These are phyloP conservation scores for Belgica antarctica DNA, from an alignment of 2,888 invertebrate species.

Conservation along the genomic window DNA sequence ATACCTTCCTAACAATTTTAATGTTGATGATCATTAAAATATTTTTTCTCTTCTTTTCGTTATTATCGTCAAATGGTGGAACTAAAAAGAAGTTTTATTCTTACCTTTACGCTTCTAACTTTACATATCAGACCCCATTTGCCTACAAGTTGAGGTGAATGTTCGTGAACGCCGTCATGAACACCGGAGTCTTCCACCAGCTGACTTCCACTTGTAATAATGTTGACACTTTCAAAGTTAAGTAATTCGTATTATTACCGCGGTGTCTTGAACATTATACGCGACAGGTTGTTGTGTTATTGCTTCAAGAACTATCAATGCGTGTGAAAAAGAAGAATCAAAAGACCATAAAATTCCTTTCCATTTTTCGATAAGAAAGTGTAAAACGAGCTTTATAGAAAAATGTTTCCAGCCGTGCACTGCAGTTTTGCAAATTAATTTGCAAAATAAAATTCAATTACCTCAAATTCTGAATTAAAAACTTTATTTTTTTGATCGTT, in stretches of 20 bases:
- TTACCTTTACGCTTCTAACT: conserved; percentile 28
- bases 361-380: too few relatives aligned
- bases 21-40: conserved; percentile 43
- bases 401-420: too few relatives aligned
- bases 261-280: background rate
- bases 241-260: conserved; percentile 40
- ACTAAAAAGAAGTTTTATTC: conserved; percentile 41
- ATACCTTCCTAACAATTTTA: conserved; percentile 43
- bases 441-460: too few relatives aligned
- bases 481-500: too few relatives aligned
- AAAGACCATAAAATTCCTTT: too few relatives aligned
- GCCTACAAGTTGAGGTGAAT: background rate
- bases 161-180: background rate
- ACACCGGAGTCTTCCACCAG: background rate
- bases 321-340: conserved; percentile 26
- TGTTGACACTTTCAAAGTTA: conserved; percentile 40
- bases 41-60: conserved; percentile 31
- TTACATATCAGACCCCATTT: conserved; percentile 15
- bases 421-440: too few relatives aligned
- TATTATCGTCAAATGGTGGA: conserved; percentile 43
- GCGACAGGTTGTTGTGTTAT: conserved; percentile 15
- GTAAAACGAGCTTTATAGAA: too few relatives aligned
- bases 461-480: too few relatives aligned
- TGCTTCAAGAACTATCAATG: conserved; percentile 13
- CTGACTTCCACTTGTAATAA: background rate